Conservation (phyloP, 2,113 vertebrate species). For the Solea solea region DNA sequence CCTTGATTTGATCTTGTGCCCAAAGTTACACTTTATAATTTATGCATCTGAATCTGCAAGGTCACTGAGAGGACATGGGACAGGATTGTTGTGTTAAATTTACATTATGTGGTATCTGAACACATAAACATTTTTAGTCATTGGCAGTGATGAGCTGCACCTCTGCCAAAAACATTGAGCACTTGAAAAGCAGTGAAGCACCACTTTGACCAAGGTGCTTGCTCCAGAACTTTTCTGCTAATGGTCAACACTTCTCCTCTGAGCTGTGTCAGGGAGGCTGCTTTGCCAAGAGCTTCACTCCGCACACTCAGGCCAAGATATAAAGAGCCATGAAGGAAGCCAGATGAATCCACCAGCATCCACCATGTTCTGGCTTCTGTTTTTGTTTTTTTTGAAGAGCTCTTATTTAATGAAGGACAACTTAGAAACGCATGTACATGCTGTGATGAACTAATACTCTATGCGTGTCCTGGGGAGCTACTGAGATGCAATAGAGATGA, state of each 20-base stretch:
- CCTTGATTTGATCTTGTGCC: slow-evolving; percentile 20
- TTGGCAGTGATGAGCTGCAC: slow-evolving; percentile 15
- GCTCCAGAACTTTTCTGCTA: slow-evolving; percentile 63
- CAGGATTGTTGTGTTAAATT: neutral
- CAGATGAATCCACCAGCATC: slow-evolving; percentile 43
- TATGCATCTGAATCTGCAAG: neutral
- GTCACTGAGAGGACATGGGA: slow-evolving; percentile 1
- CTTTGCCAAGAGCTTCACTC: slow-evolving; percentile 45
- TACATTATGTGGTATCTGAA: neutral
- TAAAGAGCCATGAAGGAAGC: slow-evolving; percentile 21
- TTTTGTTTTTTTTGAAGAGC: slow-evolving; percentile 12
- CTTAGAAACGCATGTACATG: slow-evolving; percentile 30
- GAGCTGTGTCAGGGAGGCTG: slow-evolving; percentile 51
- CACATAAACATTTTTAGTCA: slow-evolving; percentile 23
- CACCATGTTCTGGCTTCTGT: slow-evolving; percentile 25
- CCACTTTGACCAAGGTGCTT: slow-evolving; percentile 37
- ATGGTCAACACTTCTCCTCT: slow-evolving; percentile 55
- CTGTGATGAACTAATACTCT: slow-evolving; percentile 20
- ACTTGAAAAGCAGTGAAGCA: slow-evolving; percentile 8
- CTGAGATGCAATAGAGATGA: slow-evolving; percentile 25
- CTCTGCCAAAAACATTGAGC: slow-evolving; percentile 11
- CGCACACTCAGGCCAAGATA: slow-evolving; percentile 36
- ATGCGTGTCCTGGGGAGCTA: slow-evolving; percentile 19
- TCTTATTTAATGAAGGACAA: slow-evolving; percentile 42
- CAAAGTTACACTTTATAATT: neutral